A percentile compares a stretch with the other conserved stretches of the same genome.
Evolutionary conservation across 2,888 invertebrate species (phyloP).

Genomic region (Pachydiplax longipennis): DNA sequence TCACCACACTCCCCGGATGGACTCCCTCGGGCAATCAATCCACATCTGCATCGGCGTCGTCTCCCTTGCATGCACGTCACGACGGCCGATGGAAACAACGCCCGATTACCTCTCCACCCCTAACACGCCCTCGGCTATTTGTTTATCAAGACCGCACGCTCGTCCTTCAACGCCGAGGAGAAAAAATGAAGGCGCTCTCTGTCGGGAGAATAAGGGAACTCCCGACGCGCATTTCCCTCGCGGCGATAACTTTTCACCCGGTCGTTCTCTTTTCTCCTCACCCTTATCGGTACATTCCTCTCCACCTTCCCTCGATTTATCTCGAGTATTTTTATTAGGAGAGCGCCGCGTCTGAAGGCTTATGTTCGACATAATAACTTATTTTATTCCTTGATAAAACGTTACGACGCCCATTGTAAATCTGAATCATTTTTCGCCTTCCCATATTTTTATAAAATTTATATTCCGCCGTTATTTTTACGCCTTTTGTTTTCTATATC

Average conservation of each 20-base stretch:
- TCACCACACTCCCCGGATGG: neutral
- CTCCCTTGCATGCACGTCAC: neutral
- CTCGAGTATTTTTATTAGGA: neutral
- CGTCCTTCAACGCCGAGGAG: neutral
- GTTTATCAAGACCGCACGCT: constrained; percentile 2
- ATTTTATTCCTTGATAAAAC: neutral
- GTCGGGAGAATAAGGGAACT: neutral
- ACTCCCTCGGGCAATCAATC: neutral
- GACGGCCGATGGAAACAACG: neutral
- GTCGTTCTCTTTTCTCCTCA: neutral
- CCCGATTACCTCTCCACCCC: neutral
- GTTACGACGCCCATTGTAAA: neutral
- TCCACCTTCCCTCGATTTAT: neutral
- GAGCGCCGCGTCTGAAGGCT: neutral
- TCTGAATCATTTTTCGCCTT: neutral
- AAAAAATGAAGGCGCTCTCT: constrained; percentile 5
- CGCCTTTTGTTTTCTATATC: neutral
- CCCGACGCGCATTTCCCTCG: neutral
- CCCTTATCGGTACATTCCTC: neutral
- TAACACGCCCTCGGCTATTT: neutral
- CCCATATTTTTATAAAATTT: neutral
- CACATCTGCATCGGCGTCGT: neutral
- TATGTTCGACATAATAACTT: neutral
- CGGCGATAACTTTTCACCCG: neutral
- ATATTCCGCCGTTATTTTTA: neutral